Evolutionary conservation across 1,140 invertebrate genomes (phyloP).

Genomic region (Panagrolaimus sp.): DNA sequence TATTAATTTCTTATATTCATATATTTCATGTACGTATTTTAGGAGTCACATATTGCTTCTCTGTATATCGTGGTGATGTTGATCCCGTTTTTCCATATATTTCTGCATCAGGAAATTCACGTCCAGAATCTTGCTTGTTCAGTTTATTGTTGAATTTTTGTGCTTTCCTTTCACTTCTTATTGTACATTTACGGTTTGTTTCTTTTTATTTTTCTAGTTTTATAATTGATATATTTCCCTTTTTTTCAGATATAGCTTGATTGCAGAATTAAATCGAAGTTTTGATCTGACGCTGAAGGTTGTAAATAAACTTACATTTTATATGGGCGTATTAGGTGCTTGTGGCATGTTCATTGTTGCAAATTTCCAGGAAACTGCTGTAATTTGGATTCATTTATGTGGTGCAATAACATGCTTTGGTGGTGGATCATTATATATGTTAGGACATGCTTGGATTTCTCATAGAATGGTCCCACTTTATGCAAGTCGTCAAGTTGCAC

Average conservation of each 20-base stretch:
- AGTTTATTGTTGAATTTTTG: conserved; percentile 60
- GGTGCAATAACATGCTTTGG: conserved; percentile 59
- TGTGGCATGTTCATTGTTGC: conserved; percentile 61
- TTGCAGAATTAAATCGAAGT: conserved; percentile 47
- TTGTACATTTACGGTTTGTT: conserved; percentile 47
- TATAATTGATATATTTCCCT: conserved; percentile 8
- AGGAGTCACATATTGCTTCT: conserved; percentile 58
- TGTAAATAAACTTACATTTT: conserved; percentile 35
- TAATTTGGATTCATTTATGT: conserved; percentile 59
- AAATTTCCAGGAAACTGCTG: conserved; percentile 61
- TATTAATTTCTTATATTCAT: neutral
- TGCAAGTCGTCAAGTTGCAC: conserved; percentile 53
- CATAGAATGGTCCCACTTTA: conserved; percentile 59
- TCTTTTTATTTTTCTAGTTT: neutral
- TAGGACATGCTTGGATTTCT: conserved; percentile 58
- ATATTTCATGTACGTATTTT: conserved; percentile 21
- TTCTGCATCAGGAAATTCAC: conserved; percentile 60
- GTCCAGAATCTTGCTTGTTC: conserved; percentile 62
- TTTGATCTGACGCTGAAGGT: conserved; percentile 42
- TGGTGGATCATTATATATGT: conserved; percentile 58
- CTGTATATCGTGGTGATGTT: conserved; percentile 57
- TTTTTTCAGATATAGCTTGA: conserved; percentile 59
- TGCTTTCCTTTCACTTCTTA: conserved; percentile 52
- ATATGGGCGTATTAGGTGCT: conserved; percentile 57
- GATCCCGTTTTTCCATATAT: conserved; percentile 60